These are phyloP conservation scores for Salmo trutta DNA, from an alignment of 2,797 vertebrate species.

Conservation along the genomic window DNA sequence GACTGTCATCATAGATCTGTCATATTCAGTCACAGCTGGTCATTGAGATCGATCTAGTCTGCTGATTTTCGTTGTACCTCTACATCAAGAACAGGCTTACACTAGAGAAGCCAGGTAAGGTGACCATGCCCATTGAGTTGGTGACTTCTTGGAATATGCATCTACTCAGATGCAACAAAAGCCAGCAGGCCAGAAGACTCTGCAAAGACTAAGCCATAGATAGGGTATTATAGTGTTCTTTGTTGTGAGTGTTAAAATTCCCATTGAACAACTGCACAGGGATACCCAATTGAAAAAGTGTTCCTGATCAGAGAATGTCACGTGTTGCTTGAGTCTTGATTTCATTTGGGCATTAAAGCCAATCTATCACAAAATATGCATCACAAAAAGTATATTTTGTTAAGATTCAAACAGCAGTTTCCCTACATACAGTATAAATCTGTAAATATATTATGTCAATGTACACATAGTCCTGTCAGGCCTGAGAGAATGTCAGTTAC, in stretches of 20 bases:
- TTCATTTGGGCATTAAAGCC: neutral
- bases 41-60: neutral
- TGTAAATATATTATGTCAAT: neutral
- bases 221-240: neutral
- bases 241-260: neutral
- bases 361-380: neutral
- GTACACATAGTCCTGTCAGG: slow-evolving; percentile 2
- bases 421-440: neutral
- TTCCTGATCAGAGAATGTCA: neutral
- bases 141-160: neutral
- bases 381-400: neutral
- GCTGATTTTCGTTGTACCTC: neutral
- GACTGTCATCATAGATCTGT: neutral
- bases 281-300: no score
- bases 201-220: slow-evolving; percentile 14
- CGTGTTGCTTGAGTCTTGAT: neutral
- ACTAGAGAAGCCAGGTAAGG: neutral
- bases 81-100: neutral
- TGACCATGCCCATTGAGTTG: neutral
- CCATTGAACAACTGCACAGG: neutral
- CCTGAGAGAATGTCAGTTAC: slow-evolving; percentile 15
- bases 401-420: slow-evolving; percentile 14
- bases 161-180: neutral
- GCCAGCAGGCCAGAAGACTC: neutral
- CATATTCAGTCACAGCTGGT: slow-evolving; percentile 7